Percentiles rank a stretch among this genome's conserved stretches.
Conservation (phyloP, 2,888 invertebrate species). For the Epiblema foenella region DNA sequence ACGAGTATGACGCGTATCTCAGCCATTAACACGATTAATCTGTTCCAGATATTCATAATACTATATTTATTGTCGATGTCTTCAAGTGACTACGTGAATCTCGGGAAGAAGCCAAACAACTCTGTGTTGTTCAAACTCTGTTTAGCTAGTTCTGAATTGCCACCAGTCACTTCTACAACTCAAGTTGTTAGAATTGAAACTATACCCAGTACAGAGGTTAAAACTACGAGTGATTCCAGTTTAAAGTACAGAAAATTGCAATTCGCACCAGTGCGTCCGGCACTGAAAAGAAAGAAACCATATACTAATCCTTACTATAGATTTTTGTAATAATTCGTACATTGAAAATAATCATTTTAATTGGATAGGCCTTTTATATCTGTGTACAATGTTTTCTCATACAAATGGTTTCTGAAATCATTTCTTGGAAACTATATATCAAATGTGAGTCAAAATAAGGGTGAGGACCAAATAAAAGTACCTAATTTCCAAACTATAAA, state of each 20-base stretch:
- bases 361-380: too few relatives aligned
- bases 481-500: too few relatives aligned
- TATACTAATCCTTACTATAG: background rate
- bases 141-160: background rate
- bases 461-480: too few relatives aligned
- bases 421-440: too few relatives aligned
- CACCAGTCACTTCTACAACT: too few relatives aligned
- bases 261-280: background rate
- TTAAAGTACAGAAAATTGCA: background rate
- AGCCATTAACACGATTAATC: background rate
- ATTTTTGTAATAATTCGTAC: background rate
- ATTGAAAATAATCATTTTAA: too few relatives aligned
- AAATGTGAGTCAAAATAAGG: too few relatives aligned
- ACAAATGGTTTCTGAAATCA: too few relatives aligned
- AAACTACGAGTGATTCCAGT: background rate
- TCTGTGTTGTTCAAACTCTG: background rate
- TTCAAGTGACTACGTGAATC: background rate
- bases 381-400: too few relatives aligned
- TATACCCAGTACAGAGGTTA: too few relatives aligned
- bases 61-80: background rate
- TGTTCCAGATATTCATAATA: background rate
- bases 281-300: background rate
- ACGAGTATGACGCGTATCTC: too few relatives aligned
- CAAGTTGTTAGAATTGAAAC: too few relatives aligned
- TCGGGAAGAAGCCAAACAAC: slow-evolving; percentile 1